Base-by-base conservation (phyloP, 2,113 vertebrate genomes). In the Falco punctatus region DNA sequence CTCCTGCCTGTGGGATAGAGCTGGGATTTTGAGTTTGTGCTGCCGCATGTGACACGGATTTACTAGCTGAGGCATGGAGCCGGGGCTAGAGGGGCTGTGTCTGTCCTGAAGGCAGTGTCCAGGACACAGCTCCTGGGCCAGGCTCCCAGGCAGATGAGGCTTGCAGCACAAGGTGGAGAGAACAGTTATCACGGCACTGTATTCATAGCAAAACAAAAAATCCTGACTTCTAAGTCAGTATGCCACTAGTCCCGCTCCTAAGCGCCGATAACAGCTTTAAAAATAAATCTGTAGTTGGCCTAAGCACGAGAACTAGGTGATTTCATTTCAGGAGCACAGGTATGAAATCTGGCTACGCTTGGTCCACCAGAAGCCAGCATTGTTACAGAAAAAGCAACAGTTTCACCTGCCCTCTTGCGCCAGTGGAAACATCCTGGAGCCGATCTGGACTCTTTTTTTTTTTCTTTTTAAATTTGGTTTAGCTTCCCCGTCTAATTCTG, bases 151-250 rank as follows among this genome's bases (percentile, higher is more conserved):
- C 20, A 38, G 38, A 7, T 3, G 32, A 54, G 65, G 35, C n/a
- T 65, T 92, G 57, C 35, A 58, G 59, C 72, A 75, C 22, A 14
- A 46, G 7, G 15, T 44, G 15, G 35, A 62, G 23, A 52, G 51
- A 57, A 55, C 23, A 70, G 49, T 32, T 75, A 22, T 12, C 0
- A 0, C 26, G 65, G 33, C n/a, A 35, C 46, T 13, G 24, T 11
- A 65, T 66, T 61, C 35, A 28, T 0, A 55, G 21, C 48, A 69
- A n/a, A 86, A 48, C 64, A 89, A 62, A 38, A 74, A 58, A 10
- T 22, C 30, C 38, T 57, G 28, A 30, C 49, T 88, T 86, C 4
- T 30, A 40, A 62, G 13, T 51, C 24, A 48, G 19, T 79, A 67
- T 44, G 32, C 24, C 17, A 40, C 46, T 38, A 58, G 11, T 18